Percentiles rank a stretch among this genome's conserved stretches.
These are phyloP conservation scores for Myocastor coypus DNA, from an alignment of 2,113 vertebrate species.

Conservation along the genomic window DNA sequence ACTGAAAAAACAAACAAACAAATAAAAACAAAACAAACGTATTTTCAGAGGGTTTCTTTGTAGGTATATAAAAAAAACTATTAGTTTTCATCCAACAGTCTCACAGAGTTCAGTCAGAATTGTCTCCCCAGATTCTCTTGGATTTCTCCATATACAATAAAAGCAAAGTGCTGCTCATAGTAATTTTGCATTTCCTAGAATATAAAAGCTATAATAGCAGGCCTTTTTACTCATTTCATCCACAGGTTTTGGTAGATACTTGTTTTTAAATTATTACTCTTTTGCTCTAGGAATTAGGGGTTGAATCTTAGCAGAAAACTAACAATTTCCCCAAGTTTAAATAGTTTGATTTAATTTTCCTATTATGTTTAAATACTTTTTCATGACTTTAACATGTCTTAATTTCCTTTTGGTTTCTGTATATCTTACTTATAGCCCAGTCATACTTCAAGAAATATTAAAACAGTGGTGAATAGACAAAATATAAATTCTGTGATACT, in stretches of 20 bases:
- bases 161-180: background rate
- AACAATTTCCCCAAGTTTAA: conserved; percentile 38
- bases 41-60: conserved; percentile 7
- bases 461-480: conserved; percentile 63
- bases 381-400: conserved; percentile 21
- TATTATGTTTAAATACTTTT: background rate
- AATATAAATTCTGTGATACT: conserved; percentile 43
- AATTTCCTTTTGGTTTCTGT: conserved; percentile 20
- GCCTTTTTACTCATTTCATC: background rate
- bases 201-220: background rate
- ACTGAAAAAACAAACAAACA: too few relatives aligned
- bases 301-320: conserved; percentile 45
- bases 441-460: conserved; percentile 42
- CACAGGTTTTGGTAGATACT: background rate
- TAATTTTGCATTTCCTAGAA: background rate
- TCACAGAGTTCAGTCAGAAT: background rate
- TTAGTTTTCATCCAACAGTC: background rate
- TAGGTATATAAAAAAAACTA: background rate
- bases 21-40: too few relatives aligned
- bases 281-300: background rate
- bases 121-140: background rate
- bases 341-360: conserved; percentile 13
- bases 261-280: background rate
- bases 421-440: conserved; percentile 73
- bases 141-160: background rate